Evolutionary conservation across 2,888 invertebrate species (phyloP).

Genomic region (Drosophila colorata): DNA sequence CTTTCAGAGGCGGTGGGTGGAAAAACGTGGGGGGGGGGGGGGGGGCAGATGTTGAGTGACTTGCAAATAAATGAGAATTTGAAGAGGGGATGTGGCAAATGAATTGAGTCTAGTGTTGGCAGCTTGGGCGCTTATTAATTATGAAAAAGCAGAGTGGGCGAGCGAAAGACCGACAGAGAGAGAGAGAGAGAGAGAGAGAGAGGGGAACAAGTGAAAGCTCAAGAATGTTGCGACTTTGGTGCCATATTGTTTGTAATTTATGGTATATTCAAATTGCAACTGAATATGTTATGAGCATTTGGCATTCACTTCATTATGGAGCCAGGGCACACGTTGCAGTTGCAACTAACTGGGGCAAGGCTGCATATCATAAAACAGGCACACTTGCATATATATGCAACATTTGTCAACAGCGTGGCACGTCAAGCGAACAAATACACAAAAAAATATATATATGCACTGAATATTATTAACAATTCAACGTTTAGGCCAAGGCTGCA

Average conservation of each 20-base stretch:
- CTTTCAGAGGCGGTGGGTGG: slow-evolving; percentile 36
- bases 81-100: slow-evolving; percentile 17
- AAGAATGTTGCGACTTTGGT: slow-evolving; percentile 37
- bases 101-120: slow-evolving; percentile 41
- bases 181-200: slow-evolving; percentile 1
- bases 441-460: slow-evolving; percentile 2
- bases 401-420: slow-evolving; percentile 38
- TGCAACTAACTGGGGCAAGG: slow-evolving; percentile 50
- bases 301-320: slow-evolving; percentile 54
- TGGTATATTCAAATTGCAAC: slow-evolving; percentile 65
- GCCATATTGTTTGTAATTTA: slow-evolving; percentile 63
- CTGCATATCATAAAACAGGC: slow-evolving; percentile 38
- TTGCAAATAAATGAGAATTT: slow-evolving; percentile 13
- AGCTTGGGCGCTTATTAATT: slow-evolving; percentile 61
- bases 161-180: neutral
- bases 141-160: slow-evolving; percentile 32
- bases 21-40: neutral
- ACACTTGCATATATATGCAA: slow-evolving; percentile 31
- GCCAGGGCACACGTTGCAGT: slow-evolving; percentile 1
- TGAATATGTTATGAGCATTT: slow-evolving; percentile 51
- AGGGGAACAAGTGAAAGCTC: neutral
- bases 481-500: slow-evolving; percentile 75
- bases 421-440: slow-evolving; percentile 2
- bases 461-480: slow-evolving; percentile 61
- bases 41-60: slow-evolving; percentile 26